Base-by-base conservation (phyloP, 2,888 invertebrate species). In the Nemapogon koenigi region DNA sequence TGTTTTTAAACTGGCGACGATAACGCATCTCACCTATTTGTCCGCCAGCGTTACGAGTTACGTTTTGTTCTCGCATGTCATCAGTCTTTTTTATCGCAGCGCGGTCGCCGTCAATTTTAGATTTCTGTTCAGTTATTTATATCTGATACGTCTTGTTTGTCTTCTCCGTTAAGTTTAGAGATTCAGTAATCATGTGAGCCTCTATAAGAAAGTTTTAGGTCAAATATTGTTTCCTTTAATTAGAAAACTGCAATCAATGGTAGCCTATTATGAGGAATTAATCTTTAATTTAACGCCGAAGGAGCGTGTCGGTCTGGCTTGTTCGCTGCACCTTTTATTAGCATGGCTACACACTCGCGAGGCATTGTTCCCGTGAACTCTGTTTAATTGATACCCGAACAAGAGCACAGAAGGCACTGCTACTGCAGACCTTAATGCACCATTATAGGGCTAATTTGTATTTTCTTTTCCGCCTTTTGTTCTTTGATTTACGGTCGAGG, bases 401-500 rank as follows among this genome's bases (percentile, higher is more conserved):
- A 31, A 31, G 22, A 6, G 22, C n/a, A n/a, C n/a, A n/a, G 19
- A 19, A 11, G 33, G 19, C 33, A 19, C 10, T n/a, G 11, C 33
- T 7, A 33, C 18, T 19, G 13, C 13, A 11, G 33, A 15, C 35
- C 59, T 57, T 61, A 64, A 61, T 59, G 52, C 55, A 47, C 65
- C 60, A 72, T 71, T 70, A 72, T 65, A 70, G 58, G 73, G 61
- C 60, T 71, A 72, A 73, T 73, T 75, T 72, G 72, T 71, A 67
- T 66, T 67, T 62, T 56, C 57, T 59, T 68, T 70, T 64, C 72
- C 68, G 70, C 66, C 69, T 66, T 72, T 73, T 73, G 72, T 75
- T 73, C 62, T 47, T 50, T 71, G 72, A 72, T 73, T 75, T 73
- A 75, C 58, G 68, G 63, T 53, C 57, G 51, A 56, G 52, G 55